Conservation (phyloP, 2,113 vertebrate genomes). For the Sorex fumeus region DNA sequence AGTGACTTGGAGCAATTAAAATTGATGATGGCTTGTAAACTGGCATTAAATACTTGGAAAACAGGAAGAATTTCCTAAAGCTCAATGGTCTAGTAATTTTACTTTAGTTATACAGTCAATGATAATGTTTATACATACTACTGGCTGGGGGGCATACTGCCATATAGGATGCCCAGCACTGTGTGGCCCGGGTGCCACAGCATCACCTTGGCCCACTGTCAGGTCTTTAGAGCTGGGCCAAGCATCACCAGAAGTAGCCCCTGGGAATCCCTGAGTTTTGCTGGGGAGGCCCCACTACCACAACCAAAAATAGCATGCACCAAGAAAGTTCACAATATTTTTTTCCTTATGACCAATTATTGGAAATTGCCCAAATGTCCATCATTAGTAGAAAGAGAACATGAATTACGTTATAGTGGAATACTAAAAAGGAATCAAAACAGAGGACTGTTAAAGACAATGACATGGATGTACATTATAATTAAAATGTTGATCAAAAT, state of each 20-base stretch:
- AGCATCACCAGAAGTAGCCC: too few species aligned
- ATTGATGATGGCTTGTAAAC: not conserved
- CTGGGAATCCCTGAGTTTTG: too few species aligned
- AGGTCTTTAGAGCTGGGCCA: too few species aligned
- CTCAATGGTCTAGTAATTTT: not conserved
- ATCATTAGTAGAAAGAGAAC: not conserved
- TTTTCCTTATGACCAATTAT: not conserved
- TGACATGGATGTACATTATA: not conserved
- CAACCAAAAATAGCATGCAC: not conserved
- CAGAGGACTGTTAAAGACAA: conserved; percentile 1
- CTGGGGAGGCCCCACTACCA: not conserved
- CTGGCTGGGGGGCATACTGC: too few species aligned
- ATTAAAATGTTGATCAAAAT: conserved; percentile 18
- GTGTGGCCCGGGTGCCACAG: too few species aligned
- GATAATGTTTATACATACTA: not conserved
- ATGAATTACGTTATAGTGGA: not conserved
- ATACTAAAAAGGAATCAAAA: not conserved
- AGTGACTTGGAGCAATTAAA: not conserved
- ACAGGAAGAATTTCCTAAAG: not conserved
- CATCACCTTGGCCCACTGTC: too few species aligned
- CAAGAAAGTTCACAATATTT: not conserved
- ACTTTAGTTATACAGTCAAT: not conserved
- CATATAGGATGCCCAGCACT: too few species aligned
- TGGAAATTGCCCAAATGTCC: not conserved
- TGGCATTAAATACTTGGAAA: not conserved